Conservation (phyloP, 1,140 invertebrate species). For the Orussus abietinus region DNA sequence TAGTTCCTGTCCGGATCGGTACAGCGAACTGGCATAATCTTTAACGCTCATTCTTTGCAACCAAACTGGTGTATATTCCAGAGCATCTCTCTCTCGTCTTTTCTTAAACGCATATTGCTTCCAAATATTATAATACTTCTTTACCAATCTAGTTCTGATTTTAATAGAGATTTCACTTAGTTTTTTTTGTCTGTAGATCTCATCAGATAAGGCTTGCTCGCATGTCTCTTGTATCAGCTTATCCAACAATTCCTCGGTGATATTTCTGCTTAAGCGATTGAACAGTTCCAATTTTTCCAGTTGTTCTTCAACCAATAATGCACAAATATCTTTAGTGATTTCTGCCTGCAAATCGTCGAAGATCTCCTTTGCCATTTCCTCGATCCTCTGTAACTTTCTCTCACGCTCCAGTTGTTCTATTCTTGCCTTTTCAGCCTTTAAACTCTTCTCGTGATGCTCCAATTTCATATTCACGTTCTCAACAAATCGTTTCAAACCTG, state of each 20-base stretch:
- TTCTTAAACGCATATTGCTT: slow-evolving; percentile 35
- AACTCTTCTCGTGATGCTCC: slow-evolving; percentile 38
- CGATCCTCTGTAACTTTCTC: slow-evolving; percentile 26
- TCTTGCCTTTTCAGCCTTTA: slow-evolving; percentile 26
- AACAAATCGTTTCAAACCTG: no score
- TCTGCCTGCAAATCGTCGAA: slow-evolving; percentile 40
- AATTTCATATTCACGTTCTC: slow-evolving; percentile 37
- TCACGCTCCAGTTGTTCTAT: slow-evolving; percentile 37
- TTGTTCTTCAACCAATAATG: slow-evolving; percentile 45
- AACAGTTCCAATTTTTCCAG: slow-evolving; percentile 20
- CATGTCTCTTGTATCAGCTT: slow-evolving; percentile 33
- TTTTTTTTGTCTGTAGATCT: slow-evolving; percentile 28
- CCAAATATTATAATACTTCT: slow-evolving; percentile 53
- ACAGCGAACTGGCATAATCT: slow-evolving; percentile 54
- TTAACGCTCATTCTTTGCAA: slow-evolving; percentile 50
- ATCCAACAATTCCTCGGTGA: slow-evolving; percentile 37
- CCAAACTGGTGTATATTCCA: slow-evolving; percentile 63
- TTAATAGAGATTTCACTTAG: slow-evolving; percentile 29
- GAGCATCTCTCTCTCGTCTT: slow-evolving; percentile 44
- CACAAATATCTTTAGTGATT: slow-evolving; percentile 42
- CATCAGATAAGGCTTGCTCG: slow-evolving; percentile 21
- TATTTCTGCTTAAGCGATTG: slow-evolving; percentile 23
- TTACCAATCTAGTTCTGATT: slow-evolving; percentile 35
- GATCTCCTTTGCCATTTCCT: slow-evolving; percentile 34
- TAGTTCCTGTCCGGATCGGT: slow-evolving; percentile 50